Conservation (phyloP, 2,113 vertebrate genomes). For the Craseonycteris thonglongyai region DNA sequence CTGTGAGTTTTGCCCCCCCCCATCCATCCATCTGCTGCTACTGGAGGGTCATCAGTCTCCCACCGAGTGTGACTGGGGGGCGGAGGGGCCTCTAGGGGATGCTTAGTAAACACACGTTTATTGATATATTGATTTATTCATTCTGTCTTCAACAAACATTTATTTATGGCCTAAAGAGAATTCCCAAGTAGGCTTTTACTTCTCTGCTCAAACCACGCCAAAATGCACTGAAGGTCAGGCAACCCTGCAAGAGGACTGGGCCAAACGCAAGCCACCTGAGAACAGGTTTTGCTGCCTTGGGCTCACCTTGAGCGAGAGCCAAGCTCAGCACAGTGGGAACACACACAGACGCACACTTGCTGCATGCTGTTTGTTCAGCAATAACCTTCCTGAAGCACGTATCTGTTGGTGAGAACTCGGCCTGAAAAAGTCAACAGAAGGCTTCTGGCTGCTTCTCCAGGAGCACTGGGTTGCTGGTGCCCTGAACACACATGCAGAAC, state of each 20-base stretch:
- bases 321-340: not conserved
- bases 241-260: not conserved
- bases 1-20: not conserved
- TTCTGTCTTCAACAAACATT: conserved; percentile 36
- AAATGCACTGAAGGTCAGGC: not conserved
- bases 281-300: conserved; percentile 27
- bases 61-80: not conserved
- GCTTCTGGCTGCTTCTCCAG: conserved; percentile 28
- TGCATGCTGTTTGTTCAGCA: conserved; percentile 24
- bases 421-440: conserved; percentile 51
- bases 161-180: conserved; percentile 29
- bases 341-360: not conserved
- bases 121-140: conserved; percentile 26
- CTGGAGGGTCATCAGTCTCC: not conserved
- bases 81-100: not conserved
- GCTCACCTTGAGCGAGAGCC: conserved; percentile 64
- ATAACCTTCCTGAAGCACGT: not conserved
- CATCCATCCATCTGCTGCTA: not conserved
- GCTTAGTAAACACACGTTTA: not conserved
- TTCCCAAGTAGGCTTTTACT: not conserved
- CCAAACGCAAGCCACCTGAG: not conserved
- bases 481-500: not conserved
- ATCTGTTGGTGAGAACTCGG: conserved; percentile 36
- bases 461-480: not conserved
- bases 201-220: not conserved